Evolutionary conservation across 2,888 invertebrate genomes (phyloP), one percentile per base, ranked within the genome.

Genomic region (Ellobium chinense): DNA sequence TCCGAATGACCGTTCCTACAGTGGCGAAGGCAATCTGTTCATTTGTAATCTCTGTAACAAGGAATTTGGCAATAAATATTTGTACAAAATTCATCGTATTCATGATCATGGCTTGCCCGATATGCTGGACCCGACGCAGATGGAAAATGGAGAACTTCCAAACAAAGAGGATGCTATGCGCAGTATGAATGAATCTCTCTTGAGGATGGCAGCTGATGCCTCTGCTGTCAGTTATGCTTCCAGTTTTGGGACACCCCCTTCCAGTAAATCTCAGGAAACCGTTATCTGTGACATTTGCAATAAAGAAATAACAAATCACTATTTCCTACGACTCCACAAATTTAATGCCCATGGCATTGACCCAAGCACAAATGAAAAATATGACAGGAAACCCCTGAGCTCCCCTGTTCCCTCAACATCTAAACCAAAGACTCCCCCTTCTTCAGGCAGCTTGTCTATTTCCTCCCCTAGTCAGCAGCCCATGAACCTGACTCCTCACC

Each of bases 311-410:
- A 99, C 99, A 94, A 99, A 99, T 94, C 99, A 99, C 93, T 99
- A 99, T 93, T 99, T 99, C 93, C 97, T 99, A 96, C 98, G 99
- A 93, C 99, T 99, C 1, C 99, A 99, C 94, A 99, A 99, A 97
- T 96, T 98, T 92, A 96, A 98, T 92, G 99, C 99, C 97, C 99
- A 94, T 89, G 94, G 94, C 80, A 91, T 94, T 74, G 92, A 89
- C 24, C 68, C 74, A 14, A 74, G 58, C 31, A 60, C 7, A 1
- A 80, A 60, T 63, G 80, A 74, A 27, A 80, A 80, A 56, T 80
- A 68, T 37, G 80, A 80, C 3, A 36, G 5, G 0, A 79, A 65
- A 46, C 46, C 62, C n/a, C 24, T 37, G 21, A 63, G 65, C 66
- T 74, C 70, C 29, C 66, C 74, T n/a, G 54, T 56, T 14, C 66